Conservation (phyloP, 2,113 vertebrate species). For the Pseudonaja textilis region DNA sequence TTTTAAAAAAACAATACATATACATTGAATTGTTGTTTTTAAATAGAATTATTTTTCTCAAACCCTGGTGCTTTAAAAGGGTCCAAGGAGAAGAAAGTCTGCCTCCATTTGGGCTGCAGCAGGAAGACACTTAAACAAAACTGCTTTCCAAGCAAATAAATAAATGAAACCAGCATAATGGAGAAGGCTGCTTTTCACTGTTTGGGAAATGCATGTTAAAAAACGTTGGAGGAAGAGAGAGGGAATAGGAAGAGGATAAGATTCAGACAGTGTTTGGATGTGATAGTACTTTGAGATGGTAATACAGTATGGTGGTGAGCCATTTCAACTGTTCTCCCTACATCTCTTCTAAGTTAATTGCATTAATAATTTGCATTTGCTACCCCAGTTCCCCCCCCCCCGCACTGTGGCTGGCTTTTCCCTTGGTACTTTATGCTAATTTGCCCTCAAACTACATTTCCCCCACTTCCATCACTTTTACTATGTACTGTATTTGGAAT, state of each 20-base stretch:
- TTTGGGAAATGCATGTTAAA: neutral
- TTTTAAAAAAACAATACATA: neutral
- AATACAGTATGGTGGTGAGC: neutral
- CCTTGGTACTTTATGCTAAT: neutral
- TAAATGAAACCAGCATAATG: neutral
- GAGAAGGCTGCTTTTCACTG: neutral
- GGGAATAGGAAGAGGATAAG: neutral
- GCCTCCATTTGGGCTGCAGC: conserved; percentile 39
- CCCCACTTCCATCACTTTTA: neutral
- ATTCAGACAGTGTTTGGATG: neutral
- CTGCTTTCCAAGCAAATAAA: neutral
- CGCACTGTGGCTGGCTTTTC: neutral
- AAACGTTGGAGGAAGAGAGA: neutral
- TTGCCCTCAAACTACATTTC: neutral
- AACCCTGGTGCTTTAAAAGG: neutral
- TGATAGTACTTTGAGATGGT: neutral
- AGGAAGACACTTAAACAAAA: neutral
- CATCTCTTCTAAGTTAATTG: neutral
- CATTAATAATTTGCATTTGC: conserved; percentile 13
- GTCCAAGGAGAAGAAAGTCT: conserved; percentile 9
- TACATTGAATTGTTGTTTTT: neutral
- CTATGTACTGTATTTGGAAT: neutral
- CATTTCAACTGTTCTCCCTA: neutral
- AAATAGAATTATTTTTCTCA: neutral
- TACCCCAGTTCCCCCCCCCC: neutral